Evolutionary conservation across 1,140 invertebrate genomes (phyloP).

Genomic region (Choristoneura fumiferana): DNA sequence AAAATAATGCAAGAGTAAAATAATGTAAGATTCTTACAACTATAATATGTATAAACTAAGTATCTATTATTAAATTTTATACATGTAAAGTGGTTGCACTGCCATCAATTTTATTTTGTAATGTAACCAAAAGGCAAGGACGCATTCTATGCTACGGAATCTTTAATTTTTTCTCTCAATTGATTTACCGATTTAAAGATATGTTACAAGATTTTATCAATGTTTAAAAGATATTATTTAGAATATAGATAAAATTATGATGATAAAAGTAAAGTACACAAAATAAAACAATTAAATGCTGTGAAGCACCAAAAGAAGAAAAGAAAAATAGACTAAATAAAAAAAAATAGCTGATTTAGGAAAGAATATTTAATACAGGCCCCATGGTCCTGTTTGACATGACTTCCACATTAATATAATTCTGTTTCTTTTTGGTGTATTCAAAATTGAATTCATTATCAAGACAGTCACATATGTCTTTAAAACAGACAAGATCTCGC

Average conservation of each 20-base stretch:
- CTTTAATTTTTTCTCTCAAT: conserved; percentile 1
- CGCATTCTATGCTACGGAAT: conserved; percentile 53
- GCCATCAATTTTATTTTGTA: conserved; percentile 23
- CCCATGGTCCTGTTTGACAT: too few species aligned
- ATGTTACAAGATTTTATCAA: conserved; percentile 1
- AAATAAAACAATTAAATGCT: conserved; percentile 8
- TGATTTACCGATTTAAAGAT: conserved; percentile 1
- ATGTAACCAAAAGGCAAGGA: conserved; percentile 41
- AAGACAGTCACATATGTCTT: too few species aligned
- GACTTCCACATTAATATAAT: too few species aligned
- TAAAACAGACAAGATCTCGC: too few species aligned
- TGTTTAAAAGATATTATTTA: neutral
- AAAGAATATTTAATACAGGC: too few species aligned
- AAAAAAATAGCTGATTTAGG: neutral
- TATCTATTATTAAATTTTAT: conserved; percentile 32
- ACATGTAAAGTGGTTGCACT: conserved; percentile 31
- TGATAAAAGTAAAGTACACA: neutral
- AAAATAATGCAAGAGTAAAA: conserved; percentile 13
- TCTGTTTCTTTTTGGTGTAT: too few species aligned
- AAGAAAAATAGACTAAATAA: neutral
- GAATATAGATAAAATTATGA: too few species aligned
- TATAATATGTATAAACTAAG: conserved; percentile 29
- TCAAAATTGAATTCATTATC: too few species aligned
- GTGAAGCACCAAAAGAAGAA: neutral
- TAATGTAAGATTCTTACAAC: conserved; percentile 27